Conservation (phyloP, 2,113 vertebrate species). For the Grammomys surdaster region DNA sequence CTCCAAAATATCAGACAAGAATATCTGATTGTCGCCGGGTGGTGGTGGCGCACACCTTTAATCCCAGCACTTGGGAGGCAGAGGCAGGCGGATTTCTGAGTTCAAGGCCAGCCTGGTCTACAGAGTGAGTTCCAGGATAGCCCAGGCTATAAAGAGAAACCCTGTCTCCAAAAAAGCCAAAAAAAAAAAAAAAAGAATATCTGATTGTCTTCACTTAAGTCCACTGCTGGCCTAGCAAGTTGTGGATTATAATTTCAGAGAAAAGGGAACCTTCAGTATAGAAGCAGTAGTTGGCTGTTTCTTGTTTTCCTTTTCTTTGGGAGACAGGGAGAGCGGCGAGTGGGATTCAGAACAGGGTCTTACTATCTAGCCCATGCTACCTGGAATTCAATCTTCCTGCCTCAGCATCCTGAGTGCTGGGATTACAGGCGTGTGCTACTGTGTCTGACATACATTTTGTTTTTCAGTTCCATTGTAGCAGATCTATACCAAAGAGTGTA, state of each 20-base stretch:
- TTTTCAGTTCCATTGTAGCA: constrained; percentile 25
- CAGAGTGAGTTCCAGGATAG: no score
- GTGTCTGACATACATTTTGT: not conserved
- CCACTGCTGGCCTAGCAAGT: not conserved
- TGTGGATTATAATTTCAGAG: constrained; percentile 10
- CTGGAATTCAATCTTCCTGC: not conserved
- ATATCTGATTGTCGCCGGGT: not conserved
- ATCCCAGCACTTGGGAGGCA: no score
- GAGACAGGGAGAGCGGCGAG: not conserved
- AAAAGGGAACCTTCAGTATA: not conserved
- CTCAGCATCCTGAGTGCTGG: not conserved
- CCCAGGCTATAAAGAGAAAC: no score
- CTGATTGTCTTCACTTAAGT: not conserved
- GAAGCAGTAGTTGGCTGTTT: not conserved
- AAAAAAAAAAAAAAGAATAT: not conserved
- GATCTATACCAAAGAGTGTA: not conserved
- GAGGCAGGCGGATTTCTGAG: no score
- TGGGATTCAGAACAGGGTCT: not conserved
- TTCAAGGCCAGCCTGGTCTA: no score
- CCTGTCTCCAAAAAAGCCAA: no score
- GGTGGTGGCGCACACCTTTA: no score
- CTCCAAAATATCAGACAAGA: constrained; percentile 9
- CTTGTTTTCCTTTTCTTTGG: not conserved
- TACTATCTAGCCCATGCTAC: not conserved
- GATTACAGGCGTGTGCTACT: not conserved